A percentile compares a stretch with the other conserved stretches of the same genome.
Evolutionary conservation across 2,797 vertebrate species (phyloP).

Genomic region (Onychomys arenicola): DNA sequence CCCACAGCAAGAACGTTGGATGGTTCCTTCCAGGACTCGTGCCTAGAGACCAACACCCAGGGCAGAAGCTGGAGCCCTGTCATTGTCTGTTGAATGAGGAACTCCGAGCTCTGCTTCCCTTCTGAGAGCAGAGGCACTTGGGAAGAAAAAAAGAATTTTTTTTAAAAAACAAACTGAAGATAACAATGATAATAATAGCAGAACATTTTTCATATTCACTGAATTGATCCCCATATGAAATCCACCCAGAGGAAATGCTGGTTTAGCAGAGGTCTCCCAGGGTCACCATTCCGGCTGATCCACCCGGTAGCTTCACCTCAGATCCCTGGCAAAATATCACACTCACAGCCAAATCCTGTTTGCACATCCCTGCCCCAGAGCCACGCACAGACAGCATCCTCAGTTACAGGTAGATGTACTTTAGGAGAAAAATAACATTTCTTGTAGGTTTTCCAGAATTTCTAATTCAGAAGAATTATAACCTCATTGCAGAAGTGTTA

Average conservation of each 20-base stretch:
- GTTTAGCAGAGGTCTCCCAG: conserved; percentile 41
- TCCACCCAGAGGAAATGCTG: conserved; percentile 22
- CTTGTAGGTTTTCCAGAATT: background rate
- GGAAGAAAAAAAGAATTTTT: conserved; percentile 20
- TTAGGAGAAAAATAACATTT: conserved; percentile 14
- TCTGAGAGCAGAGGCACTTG: background rate
- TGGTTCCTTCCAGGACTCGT: background rate
- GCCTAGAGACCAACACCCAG: background rate
- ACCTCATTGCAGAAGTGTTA: background rate
- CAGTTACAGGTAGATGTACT: background rate
- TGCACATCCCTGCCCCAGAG: background rate
- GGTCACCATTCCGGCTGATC: background rate
- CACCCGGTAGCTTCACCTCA: background rate
- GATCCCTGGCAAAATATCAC: conserved; percentile 39
- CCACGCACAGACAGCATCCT: background rate
- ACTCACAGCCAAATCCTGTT: conserved; percentile 21
- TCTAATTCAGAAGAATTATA: conserved; percentile 52
- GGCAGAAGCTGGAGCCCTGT: background rate
- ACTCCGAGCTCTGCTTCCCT: background rate
- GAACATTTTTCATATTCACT: conserved; percentile 57
- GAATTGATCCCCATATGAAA: conserved; percentile 44
- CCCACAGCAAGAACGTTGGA: background rate
- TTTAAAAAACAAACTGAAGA: conserved; percentile 24
- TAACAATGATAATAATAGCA: conserved; percentile 50
- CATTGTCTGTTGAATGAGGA: background rate